Base-by-base conservation (phyloP, 2,113 vertebrate species). In the Grus americana region DNA sequence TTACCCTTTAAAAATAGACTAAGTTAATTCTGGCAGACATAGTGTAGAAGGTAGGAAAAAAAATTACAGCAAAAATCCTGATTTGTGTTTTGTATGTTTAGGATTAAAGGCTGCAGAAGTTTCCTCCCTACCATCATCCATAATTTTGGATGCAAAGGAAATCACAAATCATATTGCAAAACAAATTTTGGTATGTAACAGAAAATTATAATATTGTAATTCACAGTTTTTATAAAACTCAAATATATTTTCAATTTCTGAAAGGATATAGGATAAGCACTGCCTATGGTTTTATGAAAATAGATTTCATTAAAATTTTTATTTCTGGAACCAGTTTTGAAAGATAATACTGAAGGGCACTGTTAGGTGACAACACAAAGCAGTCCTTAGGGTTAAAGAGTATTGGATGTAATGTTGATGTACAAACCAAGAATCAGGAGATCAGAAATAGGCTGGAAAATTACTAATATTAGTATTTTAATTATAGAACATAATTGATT, bases 31-130 rank as follows among this genome's bases (percentile, higher is more conserved):
- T 87, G 44, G 16, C 55, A 73, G 38, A 61, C 5, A 6, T n/a
- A 16, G 11, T n/a, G 27, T 84, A 46, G 22, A 58, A 78, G 8
- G 42, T 54, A 49, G 24, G 16, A 5, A 58, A 47, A 42, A 71
- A 82, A 80, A 55, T 21, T 3, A 29, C n/a, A 42, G 59, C 0
- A 26, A 16, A 71, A 47, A 38, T 65, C 27, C 17, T 92, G 30
- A 15, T 79, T 57, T 24, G 6, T 61, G 42, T 97, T 93, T 92
- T 96, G 27, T 92, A 24, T 90, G 57, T 94, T 92, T 90, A 99
- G 99, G 99, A 81, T 97, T 99, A 96, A 99, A 98, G 98, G 99
- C 99, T 93, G 99, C 99, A 93, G 99, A 99, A 93, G 98, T 98
- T 75, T 99, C 99, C 3, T 98, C 99, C 36, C 97, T 99, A 72